A percentile compares a stretch with the other conserved stretches of the same genome.
These are phyloP conservation scores for Motacilla alba DNA, from an alignment of 2,113 vertebrate species.

Conservation along the genomic window DNA sequence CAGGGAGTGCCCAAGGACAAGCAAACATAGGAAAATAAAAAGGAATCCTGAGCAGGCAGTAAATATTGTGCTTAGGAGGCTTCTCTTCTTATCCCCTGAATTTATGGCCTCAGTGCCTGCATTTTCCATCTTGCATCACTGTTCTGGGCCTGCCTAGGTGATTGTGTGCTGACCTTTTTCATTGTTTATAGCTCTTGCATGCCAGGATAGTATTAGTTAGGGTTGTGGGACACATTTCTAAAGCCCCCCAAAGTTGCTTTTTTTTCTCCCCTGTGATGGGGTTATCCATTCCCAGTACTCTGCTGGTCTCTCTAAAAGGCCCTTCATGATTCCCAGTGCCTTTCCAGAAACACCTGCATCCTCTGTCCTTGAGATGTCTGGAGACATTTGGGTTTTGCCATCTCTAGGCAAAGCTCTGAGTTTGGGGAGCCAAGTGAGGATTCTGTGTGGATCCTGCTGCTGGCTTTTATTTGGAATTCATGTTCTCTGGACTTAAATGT, in stretches of 20 bases:
- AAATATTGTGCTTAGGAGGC: slow-evolving; percentile 35
- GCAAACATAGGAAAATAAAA: background rate
- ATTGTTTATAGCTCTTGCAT: background rate
- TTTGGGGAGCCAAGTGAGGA: background rate
- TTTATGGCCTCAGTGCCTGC: background rate
- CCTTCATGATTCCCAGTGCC: background rate
- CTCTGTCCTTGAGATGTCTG: background rate
- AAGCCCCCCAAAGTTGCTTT: background rate
- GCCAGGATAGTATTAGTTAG: background rate
- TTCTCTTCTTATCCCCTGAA: slow-evolving; percentile 17
- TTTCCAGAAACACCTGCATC: background rate
- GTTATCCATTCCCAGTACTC: background rate
- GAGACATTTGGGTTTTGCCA: background rate
- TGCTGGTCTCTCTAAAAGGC: background rate
- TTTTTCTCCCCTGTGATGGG: fast-evolving
- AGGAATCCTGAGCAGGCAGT: slow-evolving; percentile 41
- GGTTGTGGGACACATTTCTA: background rate
- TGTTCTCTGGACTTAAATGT: background rate
- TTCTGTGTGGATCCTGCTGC: background rate
- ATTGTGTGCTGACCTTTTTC: background rate
- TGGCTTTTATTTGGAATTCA: background rate
- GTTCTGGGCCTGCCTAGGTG: background rate
- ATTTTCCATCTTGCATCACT: background rate
- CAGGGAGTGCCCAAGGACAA: slow-evolving; percentile 44
- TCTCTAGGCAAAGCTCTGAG: background rate